Base-by-base conservation (phyloP, 2,888 invertebrate genomes). In the Drosophila atroscutellata region DNA sequence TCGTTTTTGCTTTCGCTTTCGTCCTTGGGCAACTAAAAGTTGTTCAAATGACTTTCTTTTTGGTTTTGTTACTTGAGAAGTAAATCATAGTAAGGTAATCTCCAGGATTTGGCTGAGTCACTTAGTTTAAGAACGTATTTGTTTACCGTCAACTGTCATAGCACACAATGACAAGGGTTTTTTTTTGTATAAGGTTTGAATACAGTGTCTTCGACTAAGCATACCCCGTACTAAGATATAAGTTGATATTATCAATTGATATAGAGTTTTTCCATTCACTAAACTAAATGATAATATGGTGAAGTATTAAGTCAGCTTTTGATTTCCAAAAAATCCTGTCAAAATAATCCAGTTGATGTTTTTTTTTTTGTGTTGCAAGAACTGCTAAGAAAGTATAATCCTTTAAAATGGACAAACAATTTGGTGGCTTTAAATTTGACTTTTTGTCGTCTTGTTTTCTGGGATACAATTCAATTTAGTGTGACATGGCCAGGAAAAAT, bases 401-500 rank as follows among this genome's bases (percentile, higher is more conserved):
- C 42, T 28, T 28, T 28, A 52, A 51, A 37, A 37, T 28, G 30
- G 15, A 15, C 47, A 15, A 26, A 32, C 24, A 69, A 5, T 69
- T 32, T 47, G 49, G 9, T 5, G 24, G 20, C 39, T 59, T 74
- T 37, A 68, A 57, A 28, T 73, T 61, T 52, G 32, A 65, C 57
- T 76, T 60, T 63, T 61, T 65, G 34, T 66, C 57, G 49, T 50
- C 20, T 36, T 51, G 24, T 47, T 66, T 49, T 37, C 3, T 32
- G 52, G 75, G 58, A 57, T 86, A 72, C 84, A 80, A 84, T 86
- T 89, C 74, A 90, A 90, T 90, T 90, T 80, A 69, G 67, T 66
- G 70, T 75, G 85, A 77, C 88, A 81, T 81, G 77, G 63, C 64
- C 65, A 72, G 67, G 60, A 89, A 85, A 89, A 90, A 89, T 83